These are phyloP conservation scores for Aporrectodea caliginosa DNA, from an alignment of 1,140 invertebrate genomes.

Conservation along the genomic window DNA sequence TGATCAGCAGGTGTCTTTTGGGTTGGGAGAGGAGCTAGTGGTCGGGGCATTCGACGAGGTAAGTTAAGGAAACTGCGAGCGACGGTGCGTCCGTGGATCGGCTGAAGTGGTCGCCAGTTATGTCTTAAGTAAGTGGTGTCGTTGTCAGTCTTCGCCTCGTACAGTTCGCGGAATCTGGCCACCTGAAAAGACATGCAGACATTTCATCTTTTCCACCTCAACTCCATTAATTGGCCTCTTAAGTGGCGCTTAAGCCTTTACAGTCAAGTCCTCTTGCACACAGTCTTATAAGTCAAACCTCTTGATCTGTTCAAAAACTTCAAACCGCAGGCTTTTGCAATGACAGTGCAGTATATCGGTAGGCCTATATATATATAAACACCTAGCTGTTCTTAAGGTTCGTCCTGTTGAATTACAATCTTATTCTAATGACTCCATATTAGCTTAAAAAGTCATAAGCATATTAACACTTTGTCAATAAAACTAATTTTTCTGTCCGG, in stretches of 20 bases:
- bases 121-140: not conserved
- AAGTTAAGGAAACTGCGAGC: not conserved
- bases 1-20: not conserved
- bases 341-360: not conserved
- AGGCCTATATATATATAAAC: no score
- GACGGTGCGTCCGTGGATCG: not conserved
- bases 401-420: no score
- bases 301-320: not conserved
- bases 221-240: not conserved
- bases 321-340: not conserved
- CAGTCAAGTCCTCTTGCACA: no score
- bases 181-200: not conserved
- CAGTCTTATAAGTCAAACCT: not conserved
- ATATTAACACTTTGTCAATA: no score
- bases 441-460: no score
- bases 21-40: not conserved
- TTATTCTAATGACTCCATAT: no score
- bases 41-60: not conserved
- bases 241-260: not conserved
- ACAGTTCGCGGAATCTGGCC: not conserved
- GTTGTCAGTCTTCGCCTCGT: not conserved
- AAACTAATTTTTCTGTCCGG: no score
- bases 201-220: not conserved
- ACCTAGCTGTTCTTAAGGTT: no score
- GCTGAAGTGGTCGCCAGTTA: not conserved